Percentiles rank a stretch among this genome's conserved stretches.
Evolutionary conservation across 2,113 vertebrate genomes (phyloP).

Genomic region (Oenanthe melanoleuca): DNA sequence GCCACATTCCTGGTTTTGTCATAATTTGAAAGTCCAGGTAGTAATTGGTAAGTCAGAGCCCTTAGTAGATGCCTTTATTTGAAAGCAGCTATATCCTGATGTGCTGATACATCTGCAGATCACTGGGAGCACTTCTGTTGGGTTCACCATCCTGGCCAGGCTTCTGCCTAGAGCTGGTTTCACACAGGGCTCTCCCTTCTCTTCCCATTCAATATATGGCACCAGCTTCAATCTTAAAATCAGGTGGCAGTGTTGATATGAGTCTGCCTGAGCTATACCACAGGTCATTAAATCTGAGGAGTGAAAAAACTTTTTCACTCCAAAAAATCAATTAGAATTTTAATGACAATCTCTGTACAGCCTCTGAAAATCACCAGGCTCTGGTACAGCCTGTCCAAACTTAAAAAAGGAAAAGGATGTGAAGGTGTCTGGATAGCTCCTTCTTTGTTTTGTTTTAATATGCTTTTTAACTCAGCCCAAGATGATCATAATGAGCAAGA

Average conservation of each 20-base stretch:
- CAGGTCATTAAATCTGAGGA: not conserved
- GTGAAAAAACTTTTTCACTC: not conserved
- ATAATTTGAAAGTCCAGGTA: not conserved
- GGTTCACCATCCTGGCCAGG: not conserved
- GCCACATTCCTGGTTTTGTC: not conserved
- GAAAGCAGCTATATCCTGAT: not conserved
- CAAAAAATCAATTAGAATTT: not conserved
- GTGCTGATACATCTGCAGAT: not conserved
- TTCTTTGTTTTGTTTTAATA: not conserved
- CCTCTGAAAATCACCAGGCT: not conserved
- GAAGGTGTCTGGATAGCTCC: not conserved
- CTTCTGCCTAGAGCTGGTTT: not conserved
- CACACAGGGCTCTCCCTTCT: not conserved
- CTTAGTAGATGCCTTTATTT: not conserved
- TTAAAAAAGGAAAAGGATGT: not conserved
- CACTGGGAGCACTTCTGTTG: not conserved
- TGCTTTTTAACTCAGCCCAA: not conserved
- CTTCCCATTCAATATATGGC: not conserved
- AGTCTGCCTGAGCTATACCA: not conserved
- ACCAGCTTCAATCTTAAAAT: not conserved
- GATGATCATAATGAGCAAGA: not conserved
- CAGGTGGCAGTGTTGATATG: not conserved
- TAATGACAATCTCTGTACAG: not conserved
- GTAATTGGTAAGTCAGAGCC: not conserved
- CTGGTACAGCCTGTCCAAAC: fast-evolving